Conservation (phyloP, 2,888 invertebrate species). For the Catonia carolina region DNA sequence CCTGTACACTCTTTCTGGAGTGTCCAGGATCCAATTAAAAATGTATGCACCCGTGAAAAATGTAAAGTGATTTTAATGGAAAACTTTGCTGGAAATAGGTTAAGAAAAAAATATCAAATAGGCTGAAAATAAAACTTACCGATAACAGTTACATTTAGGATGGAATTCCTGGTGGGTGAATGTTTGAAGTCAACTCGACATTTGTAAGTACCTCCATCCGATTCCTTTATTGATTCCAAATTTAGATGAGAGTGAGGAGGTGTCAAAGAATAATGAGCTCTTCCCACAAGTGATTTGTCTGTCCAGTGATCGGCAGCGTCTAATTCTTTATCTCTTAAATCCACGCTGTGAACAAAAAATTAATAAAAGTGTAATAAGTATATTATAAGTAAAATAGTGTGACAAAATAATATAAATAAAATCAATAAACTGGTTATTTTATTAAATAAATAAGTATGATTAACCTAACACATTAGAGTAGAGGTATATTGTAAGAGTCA, state of each 20-base stretch:
- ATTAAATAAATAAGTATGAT: too few relatives aligned
- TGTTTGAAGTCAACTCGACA: conserved; percentile 25
- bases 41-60: too few relatives aligned
- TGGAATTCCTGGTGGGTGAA: conserved; percentile 22
- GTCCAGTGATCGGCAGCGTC: conserved; percentile 1
- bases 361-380: background rate
- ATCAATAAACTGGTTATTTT: too few relatives aligned
- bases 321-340: background rate
- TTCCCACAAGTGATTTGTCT: background rate
- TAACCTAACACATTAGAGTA: too few relatives aligned
- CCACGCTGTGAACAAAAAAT: background rate
- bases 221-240: background rate
- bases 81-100: too few relatives aligned
- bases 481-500: too few relatives aligned
- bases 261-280: background rate
- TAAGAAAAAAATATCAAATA: too few relatives aligned
- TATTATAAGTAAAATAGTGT: background rate
- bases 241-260: conserved; percentile 1
- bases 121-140: too few relatives aligned
- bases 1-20: too few relatives aligned
- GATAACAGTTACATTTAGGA: conserved; percentile 21
- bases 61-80: too few relatives aligned
- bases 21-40: too few relatives aligned
- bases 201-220: conserved; percentile 22
- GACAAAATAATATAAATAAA: too few relatives aligned